phyloP scores from a whole-genome alignment of 35 echinoderm and acorn worm species.

The Patiria miniata region DNA sequence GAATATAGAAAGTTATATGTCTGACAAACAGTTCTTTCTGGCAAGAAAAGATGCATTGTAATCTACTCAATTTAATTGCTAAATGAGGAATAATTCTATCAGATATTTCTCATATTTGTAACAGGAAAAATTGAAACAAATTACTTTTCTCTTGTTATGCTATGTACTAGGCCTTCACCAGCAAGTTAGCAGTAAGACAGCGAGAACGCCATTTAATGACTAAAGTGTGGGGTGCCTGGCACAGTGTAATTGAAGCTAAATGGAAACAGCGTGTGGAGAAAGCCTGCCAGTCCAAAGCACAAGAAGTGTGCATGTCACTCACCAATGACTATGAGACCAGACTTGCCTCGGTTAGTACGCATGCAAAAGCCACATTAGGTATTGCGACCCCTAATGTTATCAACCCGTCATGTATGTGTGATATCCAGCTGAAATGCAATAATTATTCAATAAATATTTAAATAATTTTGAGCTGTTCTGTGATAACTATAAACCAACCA shows the following conservation, averaged over 20 bases:
- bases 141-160: too few species aligned
- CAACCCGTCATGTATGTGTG: not conserved
- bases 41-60: too few species aligned
- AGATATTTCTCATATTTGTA: too few species aligned
- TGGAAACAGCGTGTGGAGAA: conserved; percentile 98
- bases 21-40: too few species aligned
- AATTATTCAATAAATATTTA: too few species aligned
- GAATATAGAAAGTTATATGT: too few species aligned
- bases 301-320: conserved; percentile 99
- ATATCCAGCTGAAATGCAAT: not conserved
- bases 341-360: conserved; percentile 83
- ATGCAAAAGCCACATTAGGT: not conserved
- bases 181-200: conserved; percentile 69
- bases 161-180: conserved; percentile 75
- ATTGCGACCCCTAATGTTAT: not conserved
- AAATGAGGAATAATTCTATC: too few species aligned
- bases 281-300: conserved; percentile 94
- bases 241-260: conserved; percentile 95
- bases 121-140: too few species aligned
- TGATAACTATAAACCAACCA: too few species aligned
- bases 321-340: conserved; percentile 98
- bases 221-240: conserved; percentile 89
- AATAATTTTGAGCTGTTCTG: too few species aligned
- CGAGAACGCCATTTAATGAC: conserved; percentile 71
- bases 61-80: too few species aligned